Evolutionary conservation across 2,888 invertebrate genomes (phyloP), one percentile per base, ranked within the genome.

Genomic region (Lydus trimaculatus): DNA sequence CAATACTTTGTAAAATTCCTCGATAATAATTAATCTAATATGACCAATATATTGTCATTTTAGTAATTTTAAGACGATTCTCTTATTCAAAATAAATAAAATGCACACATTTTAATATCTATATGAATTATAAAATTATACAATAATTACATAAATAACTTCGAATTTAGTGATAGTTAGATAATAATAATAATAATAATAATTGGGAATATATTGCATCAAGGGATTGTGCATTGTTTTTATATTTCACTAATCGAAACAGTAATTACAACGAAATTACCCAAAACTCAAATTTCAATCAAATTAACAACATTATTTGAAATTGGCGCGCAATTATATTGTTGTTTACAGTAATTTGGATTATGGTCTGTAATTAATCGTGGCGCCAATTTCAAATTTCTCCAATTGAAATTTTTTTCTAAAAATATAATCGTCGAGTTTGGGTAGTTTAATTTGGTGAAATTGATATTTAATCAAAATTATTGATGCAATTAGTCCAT

Each of bases 21-120:
- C 61, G 68, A 68, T 73, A 66, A 66, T 60, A 66, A 71, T 66
- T 33, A 48, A 25, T 25, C 52, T 52, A 52, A 48, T n/a, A 20
- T 52, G 52, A 73, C 73, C 74, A 75, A 73, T 74, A 73, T 74
- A 71, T 71, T 61, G 73, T 70, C 72, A 72, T 72, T 71, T 13
- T 52, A 56, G 56, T 63, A 63, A 28, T 56, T 63, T 31, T 52
- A 52, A 56, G n/a, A 15, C 11, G 17, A 59, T 25, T 23, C 23
- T 52, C 11, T 52, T 23, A 39, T 13, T 20, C 4, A 17, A n/a
- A 66, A 48, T 15, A 62, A 63, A 63, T 31, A n/a, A n/a, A n/a
- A n/a, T n/a, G 33, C 58, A 52, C 58, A 63, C 43, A 63, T 63
- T 52, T 52, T 52, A 52, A 56, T 63, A 63, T 68, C 7, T 33